Conservation (phyloP, 2,113 vertebrate species). For the Bos javanicus region DNA sequence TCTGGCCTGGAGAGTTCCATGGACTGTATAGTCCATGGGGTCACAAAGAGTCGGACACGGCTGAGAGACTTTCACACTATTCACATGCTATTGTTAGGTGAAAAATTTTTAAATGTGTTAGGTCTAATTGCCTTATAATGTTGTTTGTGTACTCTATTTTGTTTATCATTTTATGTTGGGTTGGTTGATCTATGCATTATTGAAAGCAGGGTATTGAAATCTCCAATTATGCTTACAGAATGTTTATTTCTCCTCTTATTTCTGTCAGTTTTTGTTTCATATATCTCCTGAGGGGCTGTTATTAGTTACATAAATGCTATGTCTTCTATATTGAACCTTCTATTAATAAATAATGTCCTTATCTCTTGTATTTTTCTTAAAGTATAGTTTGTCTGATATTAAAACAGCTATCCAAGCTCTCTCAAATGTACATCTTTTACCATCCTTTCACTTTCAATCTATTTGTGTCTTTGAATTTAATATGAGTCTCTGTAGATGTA, state of each 20-base stretch:
- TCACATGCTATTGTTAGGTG: background rate
- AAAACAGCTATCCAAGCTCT: background rate
- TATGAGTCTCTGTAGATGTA: background rate
- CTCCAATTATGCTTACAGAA: background rate
- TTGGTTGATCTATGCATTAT: background rate
- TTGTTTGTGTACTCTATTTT: background rate
- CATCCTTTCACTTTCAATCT: background rate
- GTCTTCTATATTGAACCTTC: background rate
- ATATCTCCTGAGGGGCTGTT: background rate
- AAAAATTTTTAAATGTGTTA: background rate
- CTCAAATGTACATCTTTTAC: background rate
- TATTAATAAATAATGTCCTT: background rate
- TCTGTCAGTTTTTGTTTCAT: background rate
- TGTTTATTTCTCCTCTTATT: background rate
- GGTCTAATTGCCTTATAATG: background rate
- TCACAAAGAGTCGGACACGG: background rate
- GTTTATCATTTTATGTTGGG: background rate
- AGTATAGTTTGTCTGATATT: background rate
- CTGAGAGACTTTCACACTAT: background rate
- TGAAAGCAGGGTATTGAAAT: background rate
- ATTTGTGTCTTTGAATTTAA: background rate
- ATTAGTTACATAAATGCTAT: background rate
- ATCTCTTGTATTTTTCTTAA: background rate
- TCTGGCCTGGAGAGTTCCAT: background rate
- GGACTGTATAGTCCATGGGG: background rate